Conservation (phyloP, 2,888 invertebrate species). For the Mythimna vitellina region DNA sequence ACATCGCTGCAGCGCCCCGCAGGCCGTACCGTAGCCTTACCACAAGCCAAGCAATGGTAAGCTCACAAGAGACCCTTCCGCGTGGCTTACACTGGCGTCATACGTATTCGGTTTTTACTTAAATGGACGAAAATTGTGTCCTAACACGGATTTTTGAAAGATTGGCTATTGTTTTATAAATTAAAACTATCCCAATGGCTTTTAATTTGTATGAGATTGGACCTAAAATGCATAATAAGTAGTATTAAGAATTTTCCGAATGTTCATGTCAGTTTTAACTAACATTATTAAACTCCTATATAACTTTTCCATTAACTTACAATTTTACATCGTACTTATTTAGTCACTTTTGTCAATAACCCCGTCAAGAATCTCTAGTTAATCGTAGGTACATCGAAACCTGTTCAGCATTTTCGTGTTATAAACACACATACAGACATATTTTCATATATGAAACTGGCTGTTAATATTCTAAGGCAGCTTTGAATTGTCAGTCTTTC, state of each 20-base stretch:
- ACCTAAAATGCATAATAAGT: constrained; percentile 55
- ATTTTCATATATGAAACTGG: constrained; percentile 23
- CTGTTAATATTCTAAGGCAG: constrained; percentile 55
- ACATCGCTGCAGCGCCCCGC: constrained; percentile 59
- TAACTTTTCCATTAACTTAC: constrained; percentile 14
- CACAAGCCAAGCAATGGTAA: constrained; percentile 56
- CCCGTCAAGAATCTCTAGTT: constrained; percentile 50
- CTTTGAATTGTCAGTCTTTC: constrained; percentile 64
- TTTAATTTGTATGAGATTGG: constrained; percentile 30
- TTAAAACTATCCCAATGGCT: constrained; percentile 18
- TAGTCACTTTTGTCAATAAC: constrained; percentile 20
- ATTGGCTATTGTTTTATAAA: constrained; percentile 55
- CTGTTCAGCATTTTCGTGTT: constrained; percentile 49
- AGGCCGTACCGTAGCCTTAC: constrained; percentile 1
- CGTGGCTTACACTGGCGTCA: constrained; percentile 48
- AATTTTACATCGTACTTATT: constrained; percentile 43
- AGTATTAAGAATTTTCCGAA: constrained; percentile 43
- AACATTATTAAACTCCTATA: constrained; percentile 8
- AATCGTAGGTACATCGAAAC: constrained; percentile 54
- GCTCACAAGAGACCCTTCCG: constrained; percentile 59
- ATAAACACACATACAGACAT: constrained; percentile 31
- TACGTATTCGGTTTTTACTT: constrained; percentile 64
- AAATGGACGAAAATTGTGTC: constrained; percentile 37
- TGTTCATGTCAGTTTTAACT: constrained; percentile 21
- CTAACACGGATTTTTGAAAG: constrained; percentile 61